Conservation (phyloP, 1,140 invertebrate genomes). For the Amyelois transitella region DNA sequence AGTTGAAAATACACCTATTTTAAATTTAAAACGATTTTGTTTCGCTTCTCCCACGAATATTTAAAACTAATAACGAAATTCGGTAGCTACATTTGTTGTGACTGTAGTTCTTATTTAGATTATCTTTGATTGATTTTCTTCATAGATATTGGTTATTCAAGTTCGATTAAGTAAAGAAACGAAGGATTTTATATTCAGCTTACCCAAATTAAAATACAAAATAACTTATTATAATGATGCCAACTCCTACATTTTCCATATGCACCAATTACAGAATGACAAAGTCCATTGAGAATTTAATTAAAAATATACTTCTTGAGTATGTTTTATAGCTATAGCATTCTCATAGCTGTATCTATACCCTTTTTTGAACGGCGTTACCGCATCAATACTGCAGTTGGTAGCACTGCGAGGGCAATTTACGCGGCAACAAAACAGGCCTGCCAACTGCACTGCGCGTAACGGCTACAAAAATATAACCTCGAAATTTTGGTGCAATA, state of each 20-base stretch:
- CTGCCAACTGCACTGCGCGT: constrained; percentile 17
- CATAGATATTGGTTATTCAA: no score
- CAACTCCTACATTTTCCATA: no score
- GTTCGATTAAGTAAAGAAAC: no score
- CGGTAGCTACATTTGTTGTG: no score
- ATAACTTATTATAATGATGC: constrained; percentile 1
- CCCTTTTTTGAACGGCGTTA: constrained; percentile 16
- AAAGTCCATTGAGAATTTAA: no score
- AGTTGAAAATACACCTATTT: background rate
- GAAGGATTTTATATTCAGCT: background rate
- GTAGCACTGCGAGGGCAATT: constrained; percentile 21
- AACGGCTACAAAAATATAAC: constrained; percentile 21
- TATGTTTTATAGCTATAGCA: constrained; percentile 5
- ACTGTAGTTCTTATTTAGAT: no score
- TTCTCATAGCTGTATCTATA: constrained; percentile 15
- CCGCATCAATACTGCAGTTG: constrained; percentile 22
- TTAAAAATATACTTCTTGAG: no score
- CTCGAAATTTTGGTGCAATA: constrained; percentile 13
- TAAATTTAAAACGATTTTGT: background rate
- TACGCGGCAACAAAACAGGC: constrained; percentile 20
- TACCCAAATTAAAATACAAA: background rate
- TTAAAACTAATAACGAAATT: constrained; percentile 2
- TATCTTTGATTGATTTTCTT: no score
- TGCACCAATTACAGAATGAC: no score
- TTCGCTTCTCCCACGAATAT: no score